Evolutionary conservation across 2,888 invertebrate genomes (phyloP), one percentile per base, ranked within the genome.

Genomic region (Ctenicera cuprea): DNA sequence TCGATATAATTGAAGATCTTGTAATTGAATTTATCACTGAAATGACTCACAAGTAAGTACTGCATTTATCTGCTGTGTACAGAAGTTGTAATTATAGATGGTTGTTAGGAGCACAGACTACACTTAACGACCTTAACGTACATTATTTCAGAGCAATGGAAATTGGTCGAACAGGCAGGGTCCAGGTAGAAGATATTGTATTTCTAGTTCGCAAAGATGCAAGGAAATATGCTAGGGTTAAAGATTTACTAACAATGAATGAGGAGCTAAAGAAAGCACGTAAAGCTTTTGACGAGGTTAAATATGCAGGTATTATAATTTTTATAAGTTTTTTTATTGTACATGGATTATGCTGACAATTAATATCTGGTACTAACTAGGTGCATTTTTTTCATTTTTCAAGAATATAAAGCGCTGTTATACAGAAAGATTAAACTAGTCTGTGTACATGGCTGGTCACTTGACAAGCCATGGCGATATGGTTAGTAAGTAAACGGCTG

Each of bases 221-320:
- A 38, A 91, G 98, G 78, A 99, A 99, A 87, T 99, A 97, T 89
- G 97, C 98, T 1, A 91, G 99, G 81, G 98, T 99, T 0, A 98
- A 98, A 89, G 98, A 98, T 87, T 89, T 99, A 38, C 88, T 99
- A 0, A 96, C 96, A 50, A 98, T 99, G 98, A 99, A 98, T 87
- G 99, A 99, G 88, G 99, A 99, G 88, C 89, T 99, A 61, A 98
- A 99, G 88, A 96, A 97, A 88, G 99, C 99, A 12, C 91, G 99
- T 80, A 99, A 99, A 89, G 99, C 99, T 76, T 99, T 99, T 88
- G 99, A 99, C 89, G 99, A 98, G 91, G 96, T 96, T 77, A 97
- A 97, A 92, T 97, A 96, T 90, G 96, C 95, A 90, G 95, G 95
- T 93, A 90, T 91, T 38, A n/a, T 12, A 38, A 4, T 12, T 4